Base-by-base conservation (phyloP, 2,113 vertebrate genomes). In the Cynopterus brachyotis region DNA sequence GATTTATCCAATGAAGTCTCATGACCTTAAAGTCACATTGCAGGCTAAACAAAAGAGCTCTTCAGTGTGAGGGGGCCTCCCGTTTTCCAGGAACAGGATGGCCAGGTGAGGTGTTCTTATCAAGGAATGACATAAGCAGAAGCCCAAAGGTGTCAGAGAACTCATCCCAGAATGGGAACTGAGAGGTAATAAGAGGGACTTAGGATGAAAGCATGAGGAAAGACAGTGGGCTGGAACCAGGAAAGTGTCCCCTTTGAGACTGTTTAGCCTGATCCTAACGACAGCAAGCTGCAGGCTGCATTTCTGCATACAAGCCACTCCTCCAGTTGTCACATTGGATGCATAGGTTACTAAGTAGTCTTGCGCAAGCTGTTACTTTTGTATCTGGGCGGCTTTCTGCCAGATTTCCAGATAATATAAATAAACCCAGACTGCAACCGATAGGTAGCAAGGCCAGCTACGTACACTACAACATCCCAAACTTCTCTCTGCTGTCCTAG, bases 341-440 rank as follows among this genome's bases (percentile, higher is more conserved):
- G 37, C 79, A 24, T 0, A 57, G 16, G 47, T 45, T 17, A 3
- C 50, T 45, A 26, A 28, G n/a, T 42, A 17, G 50, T 79, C 67
- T 73, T 78, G 60, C 45, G 88, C 32, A 66, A 22, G 37, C 85
- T 89, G 66, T 13, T 37, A 45, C 83, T 83, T 97, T 32, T 53
- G 24, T 72, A 82, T 60, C 53, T 53, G 81, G 47, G 19, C 9
- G 3, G n/a, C 85, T 73, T 16, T 19, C 91, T 55, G 73, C 79
- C 94, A 87, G 30, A 32, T 80, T 87, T 78, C 50, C 42, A 84
- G 87, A 83, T 30, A n/a, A 67, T 0, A 9, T 72, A 42, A 81
- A 81, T 50, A 87, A 75, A 37, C 55, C 30, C 1, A 64, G 94
- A n/a, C 55, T 55, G 35, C 1, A 6, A 4, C 11, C 19, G 60